phyloP scores from a whole-genome alignment of 2,797 vertebrate genomes.

The Rhyacichthys aspro region DNA sequence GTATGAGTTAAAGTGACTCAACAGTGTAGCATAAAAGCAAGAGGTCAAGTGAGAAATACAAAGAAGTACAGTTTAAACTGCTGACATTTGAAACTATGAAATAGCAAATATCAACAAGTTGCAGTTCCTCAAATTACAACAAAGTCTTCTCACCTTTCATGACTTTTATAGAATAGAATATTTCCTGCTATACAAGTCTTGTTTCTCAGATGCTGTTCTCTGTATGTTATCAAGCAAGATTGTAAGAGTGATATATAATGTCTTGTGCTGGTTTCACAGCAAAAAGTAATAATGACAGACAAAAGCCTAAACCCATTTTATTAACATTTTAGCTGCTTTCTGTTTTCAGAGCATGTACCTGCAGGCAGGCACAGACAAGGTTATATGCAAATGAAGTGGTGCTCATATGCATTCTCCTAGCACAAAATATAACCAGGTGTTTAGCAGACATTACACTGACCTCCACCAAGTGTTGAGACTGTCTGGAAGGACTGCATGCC shows the following conservation, averaged over 20 bases:
- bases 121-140: background rate
- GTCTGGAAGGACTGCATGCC: too few relatives aligned
- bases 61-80: slow-evolving; percentile 2
- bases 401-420: slow-evolving; percentile 4
- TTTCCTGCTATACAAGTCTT: slow-evolving; percentile 1
- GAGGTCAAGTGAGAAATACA: slow-evolving; percentile 19
- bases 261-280: slow-evolving; percentile 7
- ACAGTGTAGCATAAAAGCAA: slow-evolving; percentile 32
- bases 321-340: slow-evolving; percentile 13
- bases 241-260: background rate
- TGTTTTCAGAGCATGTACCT: slow-evolving; percentile 22
- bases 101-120: background rate
- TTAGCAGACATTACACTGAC: background rate
- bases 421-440: slow-evolving; percentile 8
- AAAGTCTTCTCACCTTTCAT: background rate
- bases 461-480: background rate
- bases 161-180: background rate
- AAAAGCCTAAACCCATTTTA: slow-evolving; percentile 35
- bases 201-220: too few relatives aligned
- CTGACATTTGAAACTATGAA: background rate
- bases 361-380: slow-evolving; percentile 56
- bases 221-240: too few relatives aligned
- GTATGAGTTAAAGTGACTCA: slow-evolving; percentile 7
- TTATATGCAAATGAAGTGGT: slow-evolving; percentile 60
- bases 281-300: slow-evolving; percentile 16